These are phyloP conservation scores for Drosophila mulleri DNA, from an alignment of 2,888 invertebrate species.

Conservation along the genomic window DNA sequence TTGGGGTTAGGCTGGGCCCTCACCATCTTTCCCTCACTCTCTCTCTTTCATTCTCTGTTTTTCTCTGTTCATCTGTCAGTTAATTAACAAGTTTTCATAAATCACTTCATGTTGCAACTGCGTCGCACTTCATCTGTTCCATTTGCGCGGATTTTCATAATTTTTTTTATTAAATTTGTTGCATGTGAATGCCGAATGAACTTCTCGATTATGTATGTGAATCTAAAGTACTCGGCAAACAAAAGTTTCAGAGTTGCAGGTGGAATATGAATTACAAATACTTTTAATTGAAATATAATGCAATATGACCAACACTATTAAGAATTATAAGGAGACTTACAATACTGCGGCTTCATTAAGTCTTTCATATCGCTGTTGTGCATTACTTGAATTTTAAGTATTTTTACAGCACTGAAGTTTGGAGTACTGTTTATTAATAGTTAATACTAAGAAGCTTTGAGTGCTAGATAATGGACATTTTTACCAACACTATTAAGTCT, in stretches of 20 bases:
- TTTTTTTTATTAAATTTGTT: slow-evolving; percentile 37
- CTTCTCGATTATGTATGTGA: slow-evolving; percentile 46
- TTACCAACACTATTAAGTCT: slow-evolving; percentile 2
- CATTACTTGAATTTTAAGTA: too few relatives aligned
- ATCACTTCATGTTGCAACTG: slow-evolving; percentile 50
- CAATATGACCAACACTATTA: slow-evolving; percentile 1
- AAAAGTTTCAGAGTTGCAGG: not conserved
- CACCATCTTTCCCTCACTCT: not conserved
- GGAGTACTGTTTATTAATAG: not conserved
- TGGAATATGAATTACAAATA: slow-evolving; percentile 1
- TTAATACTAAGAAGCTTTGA: not conserved
- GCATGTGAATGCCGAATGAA: slow-evolving; percentile 19
- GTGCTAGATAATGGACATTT: not conserved
- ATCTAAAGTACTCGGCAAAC: slow-evolving; percentile 10
- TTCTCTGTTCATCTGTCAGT: slow-evolving; percentile 63
- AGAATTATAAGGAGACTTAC: not conserved
- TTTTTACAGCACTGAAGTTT: not conserved
- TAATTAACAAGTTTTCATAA: slow-evolving; percentile 73
- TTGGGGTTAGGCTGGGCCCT: slow-evolving; percentile 13
- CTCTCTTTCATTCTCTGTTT: not conserved
- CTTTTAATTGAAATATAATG: slow-evolving; percentile 4
- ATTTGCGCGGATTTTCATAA: slow-evolving; percentile 39
- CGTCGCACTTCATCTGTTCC: slow-evolving; percentile 29
- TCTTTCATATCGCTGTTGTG: too few relatives aligned
- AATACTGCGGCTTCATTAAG: not conserved